Base-by-base conservation (phyloP, 2,113 vertebrate genomes). In the Austrofundulus limnaeus region DNA sequence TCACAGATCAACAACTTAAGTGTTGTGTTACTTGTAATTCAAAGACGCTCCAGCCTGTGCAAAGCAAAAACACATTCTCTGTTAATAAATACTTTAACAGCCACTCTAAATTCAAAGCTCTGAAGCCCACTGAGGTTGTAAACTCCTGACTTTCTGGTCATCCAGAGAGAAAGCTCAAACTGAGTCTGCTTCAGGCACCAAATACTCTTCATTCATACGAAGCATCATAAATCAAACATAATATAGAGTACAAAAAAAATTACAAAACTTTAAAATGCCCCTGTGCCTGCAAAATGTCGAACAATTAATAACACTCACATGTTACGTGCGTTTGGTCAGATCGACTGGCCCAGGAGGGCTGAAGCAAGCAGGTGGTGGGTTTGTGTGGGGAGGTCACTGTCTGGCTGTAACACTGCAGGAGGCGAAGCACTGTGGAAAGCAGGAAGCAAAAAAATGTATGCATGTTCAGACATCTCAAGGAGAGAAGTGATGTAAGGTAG, bases 291-390 rank as follows among this genome's bases (percentile, higher is more conserved):
- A 34, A 21, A 20, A 17, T 17, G 43, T 56, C 11, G 50, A 38
- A 50, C 23, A 55, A 41, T 38, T 45, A 11, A 16, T 20, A 60
- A 60, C 68, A 68, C 45, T 47, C 5, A 51, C 67, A 52, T 21
- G 39, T 39, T 17, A 67, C 20, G 66, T 51, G 56, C 24, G 19
- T 64, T 25, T 15, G 17, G 20, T 53, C 41, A 31, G 56, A 39
- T 21, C 31, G 55, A 64, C 47, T 72, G 74, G 87, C 66, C 61
- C 80, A 68, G 76, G 61, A 12, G 15, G 68, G 76, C 69, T 17
- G 53, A 21, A 37, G 20, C 17, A 37, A 75, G 68, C 81, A 84
- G 84, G 87, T 85, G 83, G 81, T 60, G 16, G 31, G 24, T 37
- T 37, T 23, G 12, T 58, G 63, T 19, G 41, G 65, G 60, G 70